These are phyloP conservation scores for Chamaetylas fuelleborni DNA, from an alignment of 2,113 vertebrate species.

Conservation along the genomic window DNA sequence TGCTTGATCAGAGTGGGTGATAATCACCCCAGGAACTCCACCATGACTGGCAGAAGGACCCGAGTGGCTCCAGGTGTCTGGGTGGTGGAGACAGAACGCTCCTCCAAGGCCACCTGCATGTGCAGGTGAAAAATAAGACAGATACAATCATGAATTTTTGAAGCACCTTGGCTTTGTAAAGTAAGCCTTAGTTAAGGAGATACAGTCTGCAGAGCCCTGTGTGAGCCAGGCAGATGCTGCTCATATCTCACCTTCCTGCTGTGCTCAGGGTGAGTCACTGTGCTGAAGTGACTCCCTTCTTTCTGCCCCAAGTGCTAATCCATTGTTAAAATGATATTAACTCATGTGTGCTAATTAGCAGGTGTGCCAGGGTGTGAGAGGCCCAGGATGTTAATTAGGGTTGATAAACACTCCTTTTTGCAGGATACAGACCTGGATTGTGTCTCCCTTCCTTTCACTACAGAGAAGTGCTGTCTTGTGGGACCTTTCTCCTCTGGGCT, in stretches of 20 bases:
- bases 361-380: constrained; percentile 61
- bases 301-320: constrained; percentile 21
- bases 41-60: not conserved
- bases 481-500: not conserved
- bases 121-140: constrained; percentile 4
- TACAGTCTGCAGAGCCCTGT: not conserved
- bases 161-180: constrained; percentile 22
- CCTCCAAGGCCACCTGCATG: not conserved
- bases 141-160: constrained; percentile 44
- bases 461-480: not conserved
- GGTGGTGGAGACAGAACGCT: not conserved
- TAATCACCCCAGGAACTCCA: not conserved
- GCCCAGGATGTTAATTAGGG: constrained; percentile 4
- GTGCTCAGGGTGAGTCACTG: not conserved
- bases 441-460: not conserved
- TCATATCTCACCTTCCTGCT: not conserved
- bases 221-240: not conserved
- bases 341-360: constrained; percentile 51
- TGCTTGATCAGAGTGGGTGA: not conserved
- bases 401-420: constrained; percentile 5
- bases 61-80: not conserved
- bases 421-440: not conserved
- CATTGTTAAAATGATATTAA: constrained; percentile 34
- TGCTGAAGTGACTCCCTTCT: not conserved
- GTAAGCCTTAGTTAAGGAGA: constrained; percentile 19